Base-by-base conservation (phyloP, 2,797 vertebrate genomes). In the Sebastes steindachneri region DNA sequence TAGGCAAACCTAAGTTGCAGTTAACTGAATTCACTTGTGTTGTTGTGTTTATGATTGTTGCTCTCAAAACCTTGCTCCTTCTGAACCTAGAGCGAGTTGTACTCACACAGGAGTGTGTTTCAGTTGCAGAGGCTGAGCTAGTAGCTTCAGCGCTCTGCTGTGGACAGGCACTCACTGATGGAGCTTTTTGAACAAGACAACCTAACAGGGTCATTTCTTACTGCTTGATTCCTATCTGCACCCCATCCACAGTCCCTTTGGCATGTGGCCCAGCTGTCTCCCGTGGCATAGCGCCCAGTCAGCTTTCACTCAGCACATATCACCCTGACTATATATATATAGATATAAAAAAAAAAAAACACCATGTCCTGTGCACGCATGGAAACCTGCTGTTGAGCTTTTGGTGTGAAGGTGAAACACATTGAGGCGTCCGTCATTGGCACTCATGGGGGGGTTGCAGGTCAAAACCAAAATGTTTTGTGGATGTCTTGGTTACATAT, bases 381-480 rank as follows among this genome's bases (percentile, higher is more conserved):
- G 28, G 71, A 72, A 75, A 83, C 65, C 62, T 73, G 83, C 80
- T 69, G 79, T 63, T 80, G 74, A 67, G 55, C 68, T 70, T 75
- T 69, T 12, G 45, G 84, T 77, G 83, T 90, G 91, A 93, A 92
- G 91, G 91, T 92, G 89, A 92, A 88, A 86, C 79, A 33, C 69
- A 62, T 15, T 7, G 33, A 78, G 25, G 66, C 2, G 33, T 73
- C 80, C 76, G 90, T 85, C 79, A 64, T 7, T 21, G 53, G 31
- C 41, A 17, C 51, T 76, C 54, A 71, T 25, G 21, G 69, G 35
- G 48, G 37, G 11, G 5, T 37, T 57, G 5, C 9, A 35, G 59
- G 17, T 35, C 37, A 53, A 21, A 48, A 17, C 41, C 41, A 48
- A 48, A 0, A 45, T 17, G 0, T 45, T 45, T 45, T 45, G 41